Evolutionary conservation across 2,113 vertebrate genomes (phyloP).

Genomic region (Tringa solitaria): DNA sequence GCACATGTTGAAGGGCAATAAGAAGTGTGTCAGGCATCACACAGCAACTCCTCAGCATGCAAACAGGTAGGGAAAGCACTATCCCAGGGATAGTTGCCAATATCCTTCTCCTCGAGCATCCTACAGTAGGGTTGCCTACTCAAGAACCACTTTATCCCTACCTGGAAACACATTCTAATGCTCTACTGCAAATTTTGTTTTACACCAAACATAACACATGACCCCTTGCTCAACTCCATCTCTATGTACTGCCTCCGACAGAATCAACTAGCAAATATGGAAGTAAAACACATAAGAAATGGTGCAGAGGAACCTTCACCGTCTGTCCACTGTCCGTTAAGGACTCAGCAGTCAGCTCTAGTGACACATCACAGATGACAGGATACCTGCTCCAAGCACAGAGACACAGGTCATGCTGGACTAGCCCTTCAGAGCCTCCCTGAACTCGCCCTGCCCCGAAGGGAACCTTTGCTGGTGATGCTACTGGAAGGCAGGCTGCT

Average conservation of each 20-base stretch:
- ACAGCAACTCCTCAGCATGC: neutral
- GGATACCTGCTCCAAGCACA: neutral
- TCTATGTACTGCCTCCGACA: neutral
- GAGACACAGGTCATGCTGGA: neutral
- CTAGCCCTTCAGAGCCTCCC: neutral
- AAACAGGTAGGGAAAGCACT: neutral
- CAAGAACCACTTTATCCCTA: neutral
- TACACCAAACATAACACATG: rapidly evolving
- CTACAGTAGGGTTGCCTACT: neutral
- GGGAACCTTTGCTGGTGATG: neutral
- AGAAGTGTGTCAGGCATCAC: neutral
- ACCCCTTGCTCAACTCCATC: neutral
- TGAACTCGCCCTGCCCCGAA: neutral
- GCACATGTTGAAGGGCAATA: neutral
- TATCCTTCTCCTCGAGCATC: rapidly evolving
- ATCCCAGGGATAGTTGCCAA: neutral
- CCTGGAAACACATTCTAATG: neutral
- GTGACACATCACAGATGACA: neutral
- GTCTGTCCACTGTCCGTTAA: neutral
- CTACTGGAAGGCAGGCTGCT: neutral
- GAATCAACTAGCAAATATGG: neutral
- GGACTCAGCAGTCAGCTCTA: neutral
- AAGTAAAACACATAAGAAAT: neutral
- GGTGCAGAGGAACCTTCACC: neutral
- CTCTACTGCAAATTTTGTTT: neutral